phyloP scores from a whole-genome alignment of 2,113 vertebrate genomes.

The Genyomyrus donnyi region DNA sequence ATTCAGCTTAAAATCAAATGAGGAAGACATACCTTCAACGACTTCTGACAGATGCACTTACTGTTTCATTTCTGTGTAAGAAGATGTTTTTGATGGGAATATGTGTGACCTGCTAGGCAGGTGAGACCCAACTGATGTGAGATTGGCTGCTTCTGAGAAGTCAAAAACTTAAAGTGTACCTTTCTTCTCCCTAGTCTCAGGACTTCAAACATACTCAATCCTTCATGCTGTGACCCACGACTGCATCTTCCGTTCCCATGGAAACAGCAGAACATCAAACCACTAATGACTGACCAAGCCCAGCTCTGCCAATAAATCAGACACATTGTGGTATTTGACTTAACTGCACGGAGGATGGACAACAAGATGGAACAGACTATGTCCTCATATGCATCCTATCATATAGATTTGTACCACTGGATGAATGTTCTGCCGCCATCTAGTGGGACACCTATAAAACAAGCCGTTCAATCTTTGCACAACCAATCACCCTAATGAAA shows the following conservation, averaged over 20 bases:
- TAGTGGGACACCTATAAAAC: background rate
- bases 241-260: slow-evolving; percentile 15
- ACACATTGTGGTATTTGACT: background rate
- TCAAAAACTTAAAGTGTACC: background rate
- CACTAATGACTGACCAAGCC: background rate
- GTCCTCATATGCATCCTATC: background rate
- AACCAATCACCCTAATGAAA: background rate
- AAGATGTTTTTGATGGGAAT: slow-evolving; percentile 7
- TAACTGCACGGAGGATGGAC: background rate
- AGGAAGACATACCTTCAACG: background rate
- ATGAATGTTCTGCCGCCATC: background rate
- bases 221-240: slow-evolving; percentile 81
- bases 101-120: background rate
- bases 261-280: background rate
- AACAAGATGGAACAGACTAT: background rate
- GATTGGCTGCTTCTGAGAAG: background rate
- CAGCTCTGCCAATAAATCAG: background rate
- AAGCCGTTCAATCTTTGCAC: background rate
- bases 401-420: background rate
- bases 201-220: slow-evolving; percentile 98
- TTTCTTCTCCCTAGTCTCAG: slow-evolving; percentile 48
- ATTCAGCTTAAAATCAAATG: background rate
- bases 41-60: background rate
- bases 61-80: background rate
- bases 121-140: slow-evolving; percentile 15